These are phyloP conservation scores for Procavia capensis DNA, from an alignment of 2,113 vertebrate species.

Conservation along the genomic window DNA sequence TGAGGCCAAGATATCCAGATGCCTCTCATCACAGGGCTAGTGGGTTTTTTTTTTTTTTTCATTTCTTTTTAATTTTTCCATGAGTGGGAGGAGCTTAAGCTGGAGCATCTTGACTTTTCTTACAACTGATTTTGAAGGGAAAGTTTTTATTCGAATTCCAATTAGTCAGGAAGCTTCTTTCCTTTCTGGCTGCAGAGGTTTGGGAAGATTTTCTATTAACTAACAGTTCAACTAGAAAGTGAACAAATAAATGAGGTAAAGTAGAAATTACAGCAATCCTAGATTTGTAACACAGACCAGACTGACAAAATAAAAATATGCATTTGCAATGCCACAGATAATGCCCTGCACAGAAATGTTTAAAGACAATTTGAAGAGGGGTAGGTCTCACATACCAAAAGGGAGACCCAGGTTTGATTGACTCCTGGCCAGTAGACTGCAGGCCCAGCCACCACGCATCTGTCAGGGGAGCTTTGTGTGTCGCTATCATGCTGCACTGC, in stretches of 20 bases:
- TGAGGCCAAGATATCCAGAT: constrained; percentile 39
- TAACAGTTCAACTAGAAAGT: neutral
- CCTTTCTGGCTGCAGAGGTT: neutral
- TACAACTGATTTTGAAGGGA: neutral
- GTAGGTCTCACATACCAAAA: neutral
- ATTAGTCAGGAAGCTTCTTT: neutral
- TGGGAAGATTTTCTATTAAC: neutral
- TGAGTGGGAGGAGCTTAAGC: neutral
- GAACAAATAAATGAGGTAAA: neutral
- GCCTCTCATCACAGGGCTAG: constrained; percentile 38
- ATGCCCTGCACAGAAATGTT: neutral
- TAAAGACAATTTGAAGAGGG: neutral
- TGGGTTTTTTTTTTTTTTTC: no score
- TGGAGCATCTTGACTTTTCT: neutral
- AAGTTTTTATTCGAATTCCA: neutral
- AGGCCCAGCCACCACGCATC: neutral
- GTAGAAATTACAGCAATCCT: neutral
- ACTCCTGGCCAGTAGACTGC: neutral
- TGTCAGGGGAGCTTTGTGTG: neutral
- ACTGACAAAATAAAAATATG: neutral
- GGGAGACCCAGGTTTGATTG: neutral
- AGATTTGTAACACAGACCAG: neutral
- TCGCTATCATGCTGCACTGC: neutral
- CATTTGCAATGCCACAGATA: neutral
- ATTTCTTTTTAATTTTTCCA: no score